A percentile compares a stretch with the other conserved stretches of the same genome.
phyloP scores from a whole-genome alignment of 2,888 invertebrate species.

The Agonopterix heracliana region DNA sequence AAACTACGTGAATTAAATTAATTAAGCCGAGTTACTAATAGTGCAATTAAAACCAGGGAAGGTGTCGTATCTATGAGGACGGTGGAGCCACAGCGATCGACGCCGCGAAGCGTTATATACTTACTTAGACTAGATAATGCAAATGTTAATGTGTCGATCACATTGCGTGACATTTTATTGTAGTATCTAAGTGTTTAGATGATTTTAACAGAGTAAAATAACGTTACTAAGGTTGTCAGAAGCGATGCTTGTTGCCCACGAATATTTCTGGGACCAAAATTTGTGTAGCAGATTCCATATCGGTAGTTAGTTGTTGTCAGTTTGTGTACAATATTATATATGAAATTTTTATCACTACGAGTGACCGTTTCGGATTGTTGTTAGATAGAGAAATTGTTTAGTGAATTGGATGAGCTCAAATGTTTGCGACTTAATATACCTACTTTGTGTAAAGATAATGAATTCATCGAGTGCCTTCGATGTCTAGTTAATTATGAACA shows the following conservation, averaged over 20 bases:
- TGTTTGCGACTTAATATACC: constrained; percentile 47
- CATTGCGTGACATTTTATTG: constrained; percentile 43
- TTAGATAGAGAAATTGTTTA: constrained; percentile 58
- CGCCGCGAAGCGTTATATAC: constrained; percentile 21
- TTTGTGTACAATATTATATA: constrained; percentile 37
- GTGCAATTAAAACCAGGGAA: too few relatives aligned
- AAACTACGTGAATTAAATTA: too few relatives aligned
- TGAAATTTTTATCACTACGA: constrained; percentile 62
- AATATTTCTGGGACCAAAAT: constrained; percentile 59
- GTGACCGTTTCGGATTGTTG: constrained; percentile 60
- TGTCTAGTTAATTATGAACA: constrained; percentile 21
- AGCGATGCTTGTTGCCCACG: constrained; percentile 8
- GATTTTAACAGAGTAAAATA: constrained; percentile 40
- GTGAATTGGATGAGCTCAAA: constrained; percentile 50
- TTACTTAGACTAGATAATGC: constrained; percentile 48
- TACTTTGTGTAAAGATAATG: constrained; percentile 24
- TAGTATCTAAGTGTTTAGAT: constrained; percentile 54
- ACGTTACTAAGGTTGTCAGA: constrained; percentile 26
- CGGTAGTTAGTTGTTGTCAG: constrained; percentile 48
- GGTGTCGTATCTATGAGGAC: too few relatives aligned
- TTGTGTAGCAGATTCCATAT: constrained; percentile 44
- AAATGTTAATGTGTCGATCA: constrained; percentile 55
- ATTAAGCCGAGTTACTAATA: too few relatives aligned
- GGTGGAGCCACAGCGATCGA: constrained; percentile 6
- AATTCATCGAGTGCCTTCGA: constrained; percentile 27